Base-by-base conservation (phyloP, 1,140 invertebrate genomes). In the Paramacrobiotus metropolitanus region DNA sequence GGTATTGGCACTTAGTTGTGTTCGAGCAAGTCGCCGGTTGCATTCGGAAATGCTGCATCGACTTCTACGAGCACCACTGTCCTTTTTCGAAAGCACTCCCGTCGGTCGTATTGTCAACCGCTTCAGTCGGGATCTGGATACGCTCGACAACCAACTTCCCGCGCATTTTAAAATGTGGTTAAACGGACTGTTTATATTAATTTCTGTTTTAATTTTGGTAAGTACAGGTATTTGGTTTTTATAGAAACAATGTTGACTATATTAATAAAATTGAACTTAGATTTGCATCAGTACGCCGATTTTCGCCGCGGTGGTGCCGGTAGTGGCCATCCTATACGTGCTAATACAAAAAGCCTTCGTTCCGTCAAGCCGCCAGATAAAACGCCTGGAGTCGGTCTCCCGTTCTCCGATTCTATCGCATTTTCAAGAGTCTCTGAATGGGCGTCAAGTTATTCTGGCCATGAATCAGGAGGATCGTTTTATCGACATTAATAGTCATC, bases 11-110 rank as follows among this genome's bases (percentile, higher is more conserved):
- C 24, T 55, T 15, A 20, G 76, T 2, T 62, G 80, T 1, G 70
- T 83, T 20, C 75, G 70, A 62, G 82, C 82, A 9, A 79, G 82
- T 0, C 80, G 74, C 24, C 73, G 68, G n/a, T 70, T 84, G 28
- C 83, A 85, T 67, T 77, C 79, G 61, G 67, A 72, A 66, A 70
- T 82, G 66, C 72, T 80, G 40, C 65, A 70, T 18, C 75, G 77
- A 65, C 70, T 83, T 2, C 72, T 83, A 29, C 62, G 68, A 59
- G 73, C 74, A 40, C 73, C 80, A 24, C 9, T 55, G 48, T 4
- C 9, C 48, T 72, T 73, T 61, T 73, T 69, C 66, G 69, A 73
- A 29, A 40, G 62, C 21, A 73, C 66, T 29, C 69, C 71, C 48
- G 65, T 62, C 40, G 74, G 74, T n/a, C 66, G 69, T 3, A 67